phyloP scores from a whole-genome alignment of 2,888 invertebrate genomes.

The Globia sparganii region DNA sequence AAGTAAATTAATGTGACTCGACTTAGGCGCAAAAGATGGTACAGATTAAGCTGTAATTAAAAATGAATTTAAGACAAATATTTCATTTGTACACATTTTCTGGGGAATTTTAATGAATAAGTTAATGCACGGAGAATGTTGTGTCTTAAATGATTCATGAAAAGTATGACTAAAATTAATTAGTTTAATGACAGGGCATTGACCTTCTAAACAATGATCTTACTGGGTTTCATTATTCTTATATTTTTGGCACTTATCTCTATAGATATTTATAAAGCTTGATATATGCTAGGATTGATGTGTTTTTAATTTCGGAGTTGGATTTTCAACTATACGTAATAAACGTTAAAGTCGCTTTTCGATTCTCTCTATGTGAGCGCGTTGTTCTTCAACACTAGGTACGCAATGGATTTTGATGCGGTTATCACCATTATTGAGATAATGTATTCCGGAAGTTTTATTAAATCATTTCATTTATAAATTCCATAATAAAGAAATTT shows the following conservation, averaged over 20 bases:
- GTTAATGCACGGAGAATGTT: constrained; percentile 23
- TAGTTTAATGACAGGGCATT: constrained; percentile 26
- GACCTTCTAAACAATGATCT: constrained; percentile 9
- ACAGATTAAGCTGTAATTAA: constrained; percentile 61
- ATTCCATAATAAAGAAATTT: neutral
- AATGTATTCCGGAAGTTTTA: neutral
- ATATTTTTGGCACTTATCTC: constrained; percentile 15
- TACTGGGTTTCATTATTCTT: neutral
- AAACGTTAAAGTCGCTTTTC: neutral
- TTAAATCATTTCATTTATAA: neutral
- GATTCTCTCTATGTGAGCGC: neutral
- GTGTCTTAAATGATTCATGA: constrained; percentile 44
- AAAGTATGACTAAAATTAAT: constrained; percentile 52
- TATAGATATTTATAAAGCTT: too few relatives aligned
- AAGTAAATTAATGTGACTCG: constrained; percentile 55
- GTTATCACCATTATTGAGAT: neutral
- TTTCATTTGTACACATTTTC: constrained; percentile 49
- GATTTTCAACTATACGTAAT: neutral
- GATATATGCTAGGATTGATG: neutral
- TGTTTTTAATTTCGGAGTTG: constrained; percentile 1
- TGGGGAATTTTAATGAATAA: constrained; percentile 35
- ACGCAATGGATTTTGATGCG: neutral
- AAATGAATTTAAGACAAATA: constrained; percentile 49
- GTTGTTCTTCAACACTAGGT: neutral
- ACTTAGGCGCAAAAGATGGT: constrained; percentile 37